Conservation (phyloP, 2,113 vertebrate species). For the Antechinus flavipes region DNA sequence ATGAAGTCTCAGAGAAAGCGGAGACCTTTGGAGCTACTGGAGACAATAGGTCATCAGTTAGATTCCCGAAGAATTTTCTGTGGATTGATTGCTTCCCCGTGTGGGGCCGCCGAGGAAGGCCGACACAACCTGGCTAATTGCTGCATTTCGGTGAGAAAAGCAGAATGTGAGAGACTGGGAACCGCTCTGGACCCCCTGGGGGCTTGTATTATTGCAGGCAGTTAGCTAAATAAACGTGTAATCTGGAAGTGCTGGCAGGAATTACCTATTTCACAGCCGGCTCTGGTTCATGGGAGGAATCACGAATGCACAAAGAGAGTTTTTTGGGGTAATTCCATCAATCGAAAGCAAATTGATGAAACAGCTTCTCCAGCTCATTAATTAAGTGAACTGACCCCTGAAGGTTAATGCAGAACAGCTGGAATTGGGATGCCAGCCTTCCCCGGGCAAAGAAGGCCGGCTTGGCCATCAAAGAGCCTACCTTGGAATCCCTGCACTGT, state of each 20-base stretch:
- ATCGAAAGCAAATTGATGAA: conserved; percentile 69
- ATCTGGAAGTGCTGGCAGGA: conserved; percentile 65
- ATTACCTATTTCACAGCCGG: conserved; percentile 67
- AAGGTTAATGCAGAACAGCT: conserved; percentile 68
- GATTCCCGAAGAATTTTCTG: conserved; percentile 8
- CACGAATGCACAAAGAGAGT: conserved; percentile 52
- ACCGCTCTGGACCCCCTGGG: conserved; percentile 23
- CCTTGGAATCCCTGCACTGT: background rate
- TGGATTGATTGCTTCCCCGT: conserved; percentile 43
- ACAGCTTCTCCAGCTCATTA: conserved; percentile 64
- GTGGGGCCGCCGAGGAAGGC: background rate
- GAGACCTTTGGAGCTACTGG: conserved; percentile 33
- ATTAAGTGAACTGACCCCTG: conserved; percentile 74
- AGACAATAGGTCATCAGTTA: background rate
- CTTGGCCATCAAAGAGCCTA: rapidly evolving
- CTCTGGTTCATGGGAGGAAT: conserved; percentile 58
- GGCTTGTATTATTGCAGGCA: conserved; percentile 41
- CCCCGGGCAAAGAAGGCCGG: rapidly evolving
- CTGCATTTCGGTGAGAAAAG: background rate
- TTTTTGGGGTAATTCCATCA: conserved; percentile 65
- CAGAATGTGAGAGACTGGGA: conserved; percentile 11
- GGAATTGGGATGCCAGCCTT: background rate
- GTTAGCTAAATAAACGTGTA: conserved; percentile 66
- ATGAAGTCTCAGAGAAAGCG: conserved; percentile 21
- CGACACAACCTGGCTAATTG: background rate